A percentile compares a stretch with the other conserved stretches of the same genome.
phyloP scores from a whole-genome alignment of 2,113 vertebrate species.

The Corythornis cristatus region DNA sequence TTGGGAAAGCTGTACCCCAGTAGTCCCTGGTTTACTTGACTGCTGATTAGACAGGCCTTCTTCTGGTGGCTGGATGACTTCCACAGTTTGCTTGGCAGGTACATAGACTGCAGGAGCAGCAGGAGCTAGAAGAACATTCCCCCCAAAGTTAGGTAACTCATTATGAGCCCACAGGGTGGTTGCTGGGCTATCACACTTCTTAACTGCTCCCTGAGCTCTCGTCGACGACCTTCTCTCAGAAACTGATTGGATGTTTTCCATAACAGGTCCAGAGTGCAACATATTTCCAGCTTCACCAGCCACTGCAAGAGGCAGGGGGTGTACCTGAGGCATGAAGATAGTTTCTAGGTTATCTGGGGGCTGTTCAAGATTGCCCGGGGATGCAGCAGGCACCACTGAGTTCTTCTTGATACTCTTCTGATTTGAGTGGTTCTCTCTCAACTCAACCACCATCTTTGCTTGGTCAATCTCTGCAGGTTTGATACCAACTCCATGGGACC shows the following conservation, averaged over 20 bases:
- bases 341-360: conserved; percentile 97
- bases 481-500: conserved; percentile 85
- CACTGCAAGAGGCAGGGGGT: conserved; percentile 50
- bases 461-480: conserved; percentile 86
- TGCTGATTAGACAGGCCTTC: conserved; percentile 74
- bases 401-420: conserved; percentile 34
- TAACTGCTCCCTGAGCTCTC: conserved; percentile 79
- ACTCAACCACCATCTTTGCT: conserved; percentile 88
- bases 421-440: conserved; percentile 57
- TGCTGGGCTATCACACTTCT: conserved; percentile 93
- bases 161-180: conserved; percentile 95
- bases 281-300: conserved; percentile 6
- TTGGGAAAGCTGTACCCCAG: conserved; percentile 19
- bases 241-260: conserved; percentile 42
- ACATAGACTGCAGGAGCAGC: conserved; percentile 88
- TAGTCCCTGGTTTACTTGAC: conserved; percentile 34
- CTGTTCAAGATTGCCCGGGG: conserved; percentile 91
- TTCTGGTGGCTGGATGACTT: conserved; percentile 90
- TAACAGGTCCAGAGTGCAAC: conserved; percentile 47
- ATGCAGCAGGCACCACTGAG: neutral
- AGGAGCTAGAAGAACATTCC: conserved; percentile 90
- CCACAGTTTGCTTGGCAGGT: conserved; percentile 78
- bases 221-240: conserved; percentile 80
- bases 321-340: conserved; percentile 73
- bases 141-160: conserved; percentile 85